phyloP scores from a whole-genome alignment of 2,113 vertebrate genomes.

The Oncorhynchus clarkii region DNA sequence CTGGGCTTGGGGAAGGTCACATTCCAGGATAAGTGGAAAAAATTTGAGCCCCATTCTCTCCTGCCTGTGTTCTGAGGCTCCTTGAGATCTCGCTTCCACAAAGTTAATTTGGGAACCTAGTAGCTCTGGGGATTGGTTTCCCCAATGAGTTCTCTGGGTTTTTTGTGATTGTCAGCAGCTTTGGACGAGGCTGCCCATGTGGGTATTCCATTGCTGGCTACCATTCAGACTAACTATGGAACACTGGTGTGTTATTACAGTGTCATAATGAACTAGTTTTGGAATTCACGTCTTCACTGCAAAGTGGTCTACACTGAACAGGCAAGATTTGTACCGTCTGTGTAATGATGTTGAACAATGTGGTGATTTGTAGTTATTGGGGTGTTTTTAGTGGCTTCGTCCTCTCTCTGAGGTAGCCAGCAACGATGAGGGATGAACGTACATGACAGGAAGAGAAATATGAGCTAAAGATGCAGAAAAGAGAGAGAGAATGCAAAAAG shows the following conservation, averaged over 20 bases:
- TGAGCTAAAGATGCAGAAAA: conserved; percentile 7
- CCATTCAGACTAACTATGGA: too few species aligned
- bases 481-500: conserved; percentile 2
- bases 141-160: too few species aligned
- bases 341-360: conserved; percentile 1
- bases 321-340: neutral
- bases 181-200: too few species aligned
- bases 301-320: too few species aligned
- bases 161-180: too few species aligned
- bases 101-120: too few species aligned
- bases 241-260: too few species aligned
- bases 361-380: too few species aligned
- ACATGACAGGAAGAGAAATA: conserved; percentile 11
- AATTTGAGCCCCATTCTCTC: conserved; percentile 43
- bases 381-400: neutral
- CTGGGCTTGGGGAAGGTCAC: conserved; percentile 42
- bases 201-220: too few species aligned
- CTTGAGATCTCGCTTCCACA: neutral
- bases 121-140: too few species aligned
- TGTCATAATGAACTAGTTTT: too few species aligned
- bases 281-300: too few species aligned
- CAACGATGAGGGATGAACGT: conserved; percentile 17
- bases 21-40: conserved; percentile 56
- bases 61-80: conserved; percentile 23
- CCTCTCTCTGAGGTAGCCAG: neutral